Base-by-base conservation (phyloP, 2,797 vertebrate species). In the Salarias fasciatus region DNA sequence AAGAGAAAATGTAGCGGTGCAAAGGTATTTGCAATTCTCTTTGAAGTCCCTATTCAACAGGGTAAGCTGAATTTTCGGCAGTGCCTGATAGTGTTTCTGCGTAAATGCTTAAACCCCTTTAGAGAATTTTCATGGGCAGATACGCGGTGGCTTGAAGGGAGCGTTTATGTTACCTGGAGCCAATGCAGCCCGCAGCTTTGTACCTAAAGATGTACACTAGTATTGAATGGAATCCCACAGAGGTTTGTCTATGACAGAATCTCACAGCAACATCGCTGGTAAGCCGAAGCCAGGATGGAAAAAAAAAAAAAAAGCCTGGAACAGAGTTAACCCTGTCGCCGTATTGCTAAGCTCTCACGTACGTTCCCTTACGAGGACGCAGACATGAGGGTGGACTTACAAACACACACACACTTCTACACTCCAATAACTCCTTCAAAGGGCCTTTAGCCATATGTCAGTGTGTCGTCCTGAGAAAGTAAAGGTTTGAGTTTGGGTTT, bases 91-190 rank as follows among this genome's bases (percentile, higher is more conserved):
- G 94, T 95, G 94, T 96, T 96, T 96, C 94, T 94, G 94, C 95
- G 95, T 97, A 98, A 98, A 98, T 95, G 96, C 95, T 96, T 96
- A 97, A 97, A 98, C 95, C 96, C 95, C 96, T 97, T 96, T 95
- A 94, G 96, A 97, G 96, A 97, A 96, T 97, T 96, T 91, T 96
- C 95, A 95, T 93, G 95, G 94, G 92, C 93, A 95, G 95, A 97
- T 96, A 95, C 89, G 93, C 89, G 79, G 93, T 91, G 88, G 92
- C 93, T 94, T 93, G 90, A 95, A 95, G 95, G 90, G 91, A 93
- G 89, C 94, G 94, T 95, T 96, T 96, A 95, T 96, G 95, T 95
- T 95, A 95, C 94, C 92, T 95, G 95, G 92, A 91, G 90, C 88
- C 88, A 86, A 53, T 88, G 89, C 82, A 88, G 89, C 87, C 80